phyloP scores from a whole-genome alignment of 2,888 invertebrate species.

The Amiota mariae region DNA sequence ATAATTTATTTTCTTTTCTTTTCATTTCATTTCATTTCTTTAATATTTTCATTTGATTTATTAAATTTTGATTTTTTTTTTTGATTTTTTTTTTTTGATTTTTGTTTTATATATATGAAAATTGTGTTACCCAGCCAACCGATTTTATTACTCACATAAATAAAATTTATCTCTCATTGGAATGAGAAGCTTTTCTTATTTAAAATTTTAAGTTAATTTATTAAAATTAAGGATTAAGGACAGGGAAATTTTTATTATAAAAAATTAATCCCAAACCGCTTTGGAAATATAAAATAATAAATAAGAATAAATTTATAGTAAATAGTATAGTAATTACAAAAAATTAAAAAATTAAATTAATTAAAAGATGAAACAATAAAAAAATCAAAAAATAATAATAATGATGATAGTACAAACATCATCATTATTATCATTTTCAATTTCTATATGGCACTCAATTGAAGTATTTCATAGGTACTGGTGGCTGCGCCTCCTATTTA shows the following conservation, averaged over 20 bases:
- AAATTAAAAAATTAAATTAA: constrained; percentile 25
- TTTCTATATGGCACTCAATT: too few relatives aligned
- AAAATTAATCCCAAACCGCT: too few relatives aligned
- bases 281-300: constrained; percentile 4
- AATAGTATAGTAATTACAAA: constrained; percentile 39
- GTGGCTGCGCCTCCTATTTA: constrained; percentile 16
- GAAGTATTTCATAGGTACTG: constrained; percentile 21
- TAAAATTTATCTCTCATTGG: constrained; percentile 29
- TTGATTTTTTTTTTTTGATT: constrained; percentile 20
- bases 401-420: too few relatives aligned
- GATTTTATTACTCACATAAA: too few relatives aligned
- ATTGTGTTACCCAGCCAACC: constrained; percentile 10
- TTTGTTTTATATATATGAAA: constrained; percentile 2
- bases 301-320: constrained; percentile 35
- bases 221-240: too few relatives aligned
- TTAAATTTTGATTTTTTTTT: constrained; percentile 4
- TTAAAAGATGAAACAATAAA: constrained; percentile 11
- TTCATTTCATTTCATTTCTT: too few relatives aligned
- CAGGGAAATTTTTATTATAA: too few relatives aligned
- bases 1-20: too few relatives aligned
- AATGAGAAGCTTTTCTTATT: neutral
- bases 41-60: too few relatives aligned
- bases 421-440: too few relatives aligned
- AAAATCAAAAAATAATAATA: too few relatives aligned
- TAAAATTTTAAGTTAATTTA: too few relatives aligned